Conservation (phyloP, 2,113 vertebrate species). For the Mesocricetus auratus region DNA sequence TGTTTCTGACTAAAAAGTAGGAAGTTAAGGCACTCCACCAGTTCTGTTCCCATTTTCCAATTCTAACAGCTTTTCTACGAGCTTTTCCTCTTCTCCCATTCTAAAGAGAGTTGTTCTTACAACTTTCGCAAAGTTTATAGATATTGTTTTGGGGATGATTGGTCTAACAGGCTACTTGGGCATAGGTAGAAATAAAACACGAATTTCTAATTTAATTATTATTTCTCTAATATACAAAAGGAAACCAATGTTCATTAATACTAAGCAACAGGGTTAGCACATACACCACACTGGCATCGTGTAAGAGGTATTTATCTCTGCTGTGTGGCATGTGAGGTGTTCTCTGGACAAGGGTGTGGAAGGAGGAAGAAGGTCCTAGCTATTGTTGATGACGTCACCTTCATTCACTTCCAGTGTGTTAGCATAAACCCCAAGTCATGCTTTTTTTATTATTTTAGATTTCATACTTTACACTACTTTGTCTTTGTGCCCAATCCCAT, state of each 20-base stretch:
- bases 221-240: not conserved
- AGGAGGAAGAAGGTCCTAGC: too few species aligned
- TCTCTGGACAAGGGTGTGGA: not conserved
- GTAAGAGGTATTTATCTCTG: not conserved
- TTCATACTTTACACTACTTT: not conserved
- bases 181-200: not conserved
- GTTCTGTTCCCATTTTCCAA: not conserved
- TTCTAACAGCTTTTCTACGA: not conserved
- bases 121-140: not conserved
- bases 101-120: not conserved
- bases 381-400: not conserved
- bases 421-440: not conserved
- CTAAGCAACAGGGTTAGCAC: not conserved
- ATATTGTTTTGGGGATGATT: not conserved
- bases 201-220: not conserved
- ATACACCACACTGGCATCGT: not conserved
- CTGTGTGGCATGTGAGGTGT: not conserved
- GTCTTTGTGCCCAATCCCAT: not conserved
- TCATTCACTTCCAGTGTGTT: not conserved
- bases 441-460: not conserved
- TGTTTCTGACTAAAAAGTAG: not conserved
- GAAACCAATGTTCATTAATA: not conserved
- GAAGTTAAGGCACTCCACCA: not conserved
- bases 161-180: not conserved
- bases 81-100: not conserved